Evolutionary conservation across 2,888 invertebrate species (phyloP), one percentile per base, ranked within the genome.

Genomic region (Watsonalla cultraria): DNA sequence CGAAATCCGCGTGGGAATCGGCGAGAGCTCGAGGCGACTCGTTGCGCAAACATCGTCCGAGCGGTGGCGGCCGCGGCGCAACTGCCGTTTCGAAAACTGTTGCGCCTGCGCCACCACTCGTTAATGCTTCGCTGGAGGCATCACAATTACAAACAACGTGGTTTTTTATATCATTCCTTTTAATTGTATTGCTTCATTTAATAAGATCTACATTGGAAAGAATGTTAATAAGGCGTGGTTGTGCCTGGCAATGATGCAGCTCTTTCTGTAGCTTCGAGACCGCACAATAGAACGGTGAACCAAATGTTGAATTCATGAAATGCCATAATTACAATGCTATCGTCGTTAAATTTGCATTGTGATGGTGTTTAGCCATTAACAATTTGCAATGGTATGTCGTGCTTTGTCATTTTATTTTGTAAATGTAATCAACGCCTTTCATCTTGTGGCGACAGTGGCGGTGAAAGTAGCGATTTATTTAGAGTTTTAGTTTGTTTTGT

Each of bases 1-100:
- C 82, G 85, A 89, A 90, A 88, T 87, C 85, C 84, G 90, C 90
- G 90, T 90, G 90, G 90, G 90, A 90, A 90, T 80, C 78, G 72
- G 67, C 69, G 66, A 72, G 70, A 64, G 80, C 78, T 70, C 64
- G 77, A 67, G 72, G 76, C 73, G 67, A 56, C 54, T 55, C 58
- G 67, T 87, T 88, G 83, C 84, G 84, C 80, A 87, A 87, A 67
- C 70, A 66, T 11, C 42, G 64, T 67, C 65, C 60, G 56, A 65
- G 64, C 66, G 67, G 57, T 52, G 62, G 42, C 58, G 62, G 64
- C 56, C 62, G 59, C 60, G 60, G 45, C 35, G 7, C 53, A 24
- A 67, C 60, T 59, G 62, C 57, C 64, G 54, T 76, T 76, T 73
- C 76, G 73, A 75, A 70, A 82, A 82, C 70, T 54, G 65, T 72